These are phyloP conservation scores for Mirounga angustirostris DNA, from an alignment of 2,113 vertebrate species.

Conservation along the genomic window DNA sequence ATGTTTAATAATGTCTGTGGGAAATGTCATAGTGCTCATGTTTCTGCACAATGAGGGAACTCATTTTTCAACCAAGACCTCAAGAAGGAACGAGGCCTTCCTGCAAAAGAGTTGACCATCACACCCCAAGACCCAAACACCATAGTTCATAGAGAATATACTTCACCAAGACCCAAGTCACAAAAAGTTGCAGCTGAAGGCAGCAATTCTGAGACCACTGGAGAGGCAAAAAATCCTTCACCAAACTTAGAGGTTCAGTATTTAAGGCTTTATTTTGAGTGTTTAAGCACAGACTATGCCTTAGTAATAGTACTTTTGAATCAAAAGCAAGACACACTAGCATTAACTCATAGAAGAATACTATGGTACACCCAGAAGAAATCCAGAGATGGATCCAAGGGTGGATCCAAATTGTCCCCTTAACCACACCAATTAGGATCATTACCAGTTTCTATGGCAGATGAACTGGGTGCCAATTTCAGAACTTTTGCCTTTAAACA, in stretches of 20 bases:
- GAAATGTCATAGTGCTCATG: background rate
- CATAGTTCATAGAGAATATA: background rate
- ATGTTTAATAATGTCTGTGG: slow-evolving; percentile 24
- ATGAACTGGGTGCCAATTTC: background rate
- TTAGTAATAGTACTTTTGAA: background rate
- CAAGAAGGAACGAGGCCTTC: background rate
- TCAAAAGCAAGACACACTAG: background rate
- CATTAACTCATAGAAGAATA: background rate
- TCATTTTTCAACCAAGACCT: slow-evolving; percentile 2
- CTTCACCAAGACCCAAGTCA: background rate
- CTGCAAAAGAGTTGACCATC: background rate
- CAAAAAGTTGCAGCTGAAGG: background rate
- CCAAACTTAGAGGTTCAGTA: background rate
- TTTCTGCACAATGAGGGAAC: background rate
- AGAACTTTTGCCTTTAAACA: background rate
- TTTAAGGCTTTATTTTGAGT: background rate
- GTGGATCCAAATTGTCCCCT: background rate
- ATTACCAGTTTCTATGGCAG: background rate
- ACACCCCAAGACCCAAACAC: background rate
- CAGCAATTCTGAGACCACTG: background rate
- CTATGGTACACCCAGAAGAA: background rate
- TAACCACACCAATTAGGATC: background rate
- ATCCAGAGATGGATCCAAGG: background rate
- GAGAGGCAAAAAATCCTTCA: background rate
- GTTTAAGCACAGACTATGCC: background rate